These are phyloP conservation scores for Bimastos eiseni DNA, from an alignment of 2,888 invertebrate genomes.

Conservation along the genomic window DNA sequence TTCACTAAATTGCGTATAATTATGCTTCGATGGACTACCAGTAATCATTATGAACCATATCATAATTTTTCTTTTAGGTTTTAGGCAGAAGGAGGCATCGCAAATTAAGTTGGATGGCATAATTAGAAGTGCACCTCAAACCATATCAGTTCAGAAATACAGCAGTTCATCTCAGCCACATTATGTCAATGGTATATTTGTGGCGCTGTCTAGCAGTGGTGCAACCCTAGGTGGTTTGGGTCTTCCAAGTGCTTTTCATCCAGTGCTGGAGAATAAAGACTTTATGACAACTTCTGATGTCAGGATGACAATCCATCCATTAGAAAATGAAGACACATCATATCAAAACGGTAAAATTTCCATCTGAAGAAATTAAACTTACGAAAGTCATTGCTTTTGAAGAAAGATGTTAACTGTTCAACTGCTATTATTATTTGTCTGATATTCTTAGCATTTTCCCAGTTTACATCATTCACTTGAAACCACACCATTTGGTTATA, in stretches of 20 bases:
- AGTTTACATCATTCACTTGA: neutral
- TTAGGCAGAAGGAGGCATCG: neutral
- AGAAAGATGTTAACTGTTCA: too few species aligned
- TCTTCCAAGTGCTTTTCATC: conserved; percentile 1
- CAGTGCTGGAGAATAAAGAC: neutral
- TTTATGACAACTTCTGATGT: neutral
- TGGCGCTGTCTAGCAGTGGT: conserved; percentile 4
- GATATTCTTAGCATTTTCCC: neutral
- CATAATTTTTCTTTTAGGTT: neutral
- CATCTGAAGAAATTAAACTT: neutral
- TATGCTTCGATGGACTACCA: neutral
- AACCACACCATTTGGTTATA: neutral
- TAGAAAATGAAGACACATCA: neutral
- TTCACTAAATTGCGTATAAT: neutral
- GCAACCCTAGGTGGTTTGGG: neutral
- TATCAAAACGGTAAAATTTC: neutral
- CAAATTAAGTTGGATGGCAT: neutral
- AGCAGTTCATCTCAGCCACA: neutral
- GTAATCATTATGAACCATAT: neutral
- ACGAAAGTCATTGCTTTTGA: neutral
- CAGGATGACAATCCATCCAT: neutral
- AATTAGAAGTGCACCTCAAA: neutral
- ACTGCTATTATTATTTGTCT: neutral
- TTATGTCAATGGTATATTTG: neutral
- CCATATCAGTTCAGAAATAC: neutral